Evolutionary conservation across 1,140 invertebrate genomes (phyloP).

Genomic region (Phthorimaea operculella): DNA sequence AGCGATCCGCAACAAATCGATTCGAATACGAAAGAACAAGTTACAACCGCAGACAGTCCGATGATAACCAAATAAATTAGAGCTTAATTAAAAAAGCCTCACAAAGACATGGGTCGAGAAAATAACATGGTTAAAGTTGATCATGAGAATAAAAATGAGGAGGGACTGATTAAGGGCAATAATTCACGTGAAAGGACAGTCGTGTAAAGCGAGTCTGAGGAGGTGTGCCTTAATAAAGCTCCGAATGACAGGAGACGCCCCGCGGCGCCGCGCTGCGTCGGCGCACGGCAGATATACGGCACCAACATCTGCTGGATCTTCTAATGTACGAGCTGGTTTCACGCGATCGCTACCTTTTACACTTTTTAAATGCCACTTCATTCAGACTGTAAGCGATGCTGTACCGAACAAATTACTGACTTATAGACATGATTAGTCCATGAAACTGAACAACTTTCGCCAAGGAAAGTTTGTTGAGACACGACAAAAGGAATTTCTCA

Average conservation of each 20-base stretch:
- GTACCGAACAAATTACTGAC: no score
- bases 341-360: background rate
- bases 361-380: background rate
- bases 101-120: background rate
- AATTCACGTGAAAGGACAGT: conserved; percentile 29
- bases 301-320: background rate
- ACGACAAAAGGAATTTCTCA: no score
- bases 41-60: background rate
- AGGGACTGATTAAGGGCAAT: conserved; percentile 31
- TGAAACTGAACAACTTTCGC: no score
- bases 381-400: background rate
- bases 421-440: no score
- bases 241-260: conserved; percentile 30
- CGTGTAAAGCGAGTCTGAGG: conserved; percentile 32
- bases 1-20: conserved; percentile 2
- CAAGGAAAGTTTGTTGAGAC: no score
- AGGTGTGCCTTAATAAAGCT: conserved; percentile 36
- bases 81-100: background rate
- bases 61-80: background rate
- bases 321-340: background rate
- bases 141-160: conserved; percentile 22
- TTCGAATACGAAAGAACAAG: background rate
- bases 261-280: conserved; percentile 9
- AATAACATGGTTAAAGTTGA: conserved; percentile 13
- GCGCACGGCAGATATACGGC: background rate